Conservation (phyloP, 1,140 invertebrate genomes). For the Formica selysi region DNA sequence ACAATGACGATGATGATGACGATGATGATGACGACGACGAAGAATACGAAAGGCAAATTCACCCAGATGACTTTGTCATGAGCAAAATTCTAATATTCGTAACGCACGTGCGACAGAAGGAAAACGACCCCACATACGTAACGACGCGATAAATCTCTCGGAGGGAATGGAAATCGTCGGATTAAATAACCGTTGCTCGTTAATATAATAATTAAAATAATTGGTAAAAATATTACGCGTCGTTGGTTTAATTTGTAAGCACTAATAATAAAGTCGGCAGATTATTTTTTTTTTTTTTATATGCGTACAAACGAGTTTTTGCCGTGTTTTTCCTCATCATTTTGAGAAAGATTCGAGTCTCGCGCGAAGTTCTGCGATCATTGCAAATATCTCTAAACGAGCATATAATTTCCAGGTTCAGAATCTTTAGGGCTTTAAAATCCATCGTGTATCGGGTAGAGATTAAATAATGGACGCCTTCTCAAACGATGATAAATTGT, state of each 20-base stretch:
- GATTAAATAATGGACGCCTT: conserved; percentile 6
- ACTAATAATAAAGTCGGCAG: conserved; percentile 2
- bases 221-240: neutral
- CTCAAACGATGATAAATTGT: neutral
- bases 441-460: neutral
- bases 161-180: conserved; percentile 36
- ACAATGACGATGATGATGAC: neutral
- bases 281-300: neutral
- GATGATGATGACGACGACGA: neutral
- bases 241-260: neutral
- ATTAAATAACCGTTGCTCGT: conserved; percentile 31
- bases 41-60: neutral
- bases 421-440: neutral
- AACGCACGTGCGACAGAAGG: conserved; percentile 31
- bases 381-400: neutral
- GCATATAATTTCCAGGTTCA: neutral
- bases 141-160: conserved; percentile 46
- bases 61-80: conserved; percentile 29
- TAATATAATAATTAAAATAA: conserved; percentile 51
- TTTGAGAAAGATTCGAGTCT: neutral
- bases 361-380: neutral
- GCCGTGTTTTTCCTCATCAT: neutral
- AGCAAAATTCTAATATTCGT: conserved; percentile 35
- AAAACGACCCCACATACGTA: neutral
- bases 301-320: neutral